Conservation (phyloP, 2,113 vertebrate genomes). For the Amphiprion ocellaris region DNA sequence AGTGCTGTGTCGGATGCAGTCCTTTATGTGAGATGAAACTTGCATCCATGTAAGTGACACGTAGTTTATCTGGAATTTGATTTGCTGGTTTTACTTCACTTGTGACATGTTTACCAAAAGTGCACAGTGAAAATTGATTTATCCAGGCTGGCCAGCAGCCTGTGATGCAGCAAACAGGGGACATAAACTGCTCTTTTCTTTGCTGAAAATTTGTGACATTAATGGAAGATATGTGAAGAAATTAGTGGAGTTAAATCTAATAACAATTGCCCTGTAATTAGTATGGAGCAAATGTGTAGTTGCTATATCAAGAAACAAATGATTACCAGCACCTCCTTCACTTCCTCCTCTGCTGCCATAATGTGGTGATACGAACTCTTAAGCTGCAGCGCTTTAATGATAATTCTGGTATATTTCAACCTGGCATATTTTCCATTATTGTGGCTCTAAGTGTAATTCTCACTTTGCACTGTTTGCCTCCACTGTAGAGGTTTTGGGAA, state of each 20-base stretch:
- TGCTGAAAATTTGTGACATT: background rate
- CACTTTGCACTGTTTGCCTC: too few relatives aligned
- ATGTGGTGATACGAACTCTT: background rate
- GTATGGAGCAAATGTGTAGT: background rate
- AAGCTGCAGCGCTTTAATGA: background rate
- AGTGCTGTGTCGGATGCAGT: background rate
- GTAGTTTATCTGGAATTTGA: background rate
- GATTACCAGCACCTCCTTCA: background rate
- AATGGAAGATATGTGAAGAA: constrained; percentile 16
- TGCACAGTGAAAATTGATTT: background rate
- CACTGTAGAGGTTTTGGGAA: too few relatives aligned
- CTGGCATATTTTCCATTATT: too few relatives aligned
- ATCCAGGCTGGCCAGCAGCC: background rate
- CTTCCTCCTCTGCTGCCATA: background rate
- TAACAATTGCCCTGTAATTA: constrained; percentile 27
- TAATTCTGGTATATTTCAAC: too few relatives aligned
- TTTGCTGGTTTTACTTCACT: background rate
- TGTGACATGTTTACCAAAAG: background rate
- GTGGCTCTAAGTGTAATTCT: too few relatives aligned
- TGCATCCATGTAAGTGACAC: background rate
- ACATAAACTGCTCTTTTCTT: background rate
- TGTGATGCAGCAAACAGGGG: background rate
- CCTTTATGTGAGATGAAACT: background rate
- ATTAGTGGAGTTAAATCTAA: constrained; percentile 14
- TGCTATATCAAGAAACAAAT: background rate